phyloP scores from a whole-genome alignment of 2,797 vertebrate species.

The Philypnodon macrostomus region DNA sequence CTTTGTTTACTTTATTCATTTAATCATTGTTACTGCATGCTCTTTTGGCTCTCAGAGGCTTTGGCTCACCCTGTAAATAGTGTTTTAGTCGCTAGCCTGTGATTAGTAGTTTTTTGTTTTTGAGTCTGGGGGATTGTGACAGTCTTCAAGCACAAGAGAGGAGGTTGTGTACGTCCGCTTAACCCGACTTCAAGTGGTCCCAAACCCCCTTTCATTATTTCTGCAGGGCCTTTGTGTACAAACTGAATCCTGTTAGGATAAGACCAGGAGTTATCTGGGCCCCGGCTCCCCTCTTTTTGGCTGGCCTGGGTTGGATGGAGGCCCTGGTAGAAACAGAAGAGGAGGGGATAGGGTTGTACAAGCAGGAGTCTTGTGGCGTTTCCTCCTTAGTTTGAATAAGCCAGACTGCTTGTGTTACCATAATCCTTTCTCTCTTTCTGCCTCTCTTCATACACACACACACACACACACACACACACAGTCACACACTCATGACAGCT shows the following conservation, averaged over 20 bases:
- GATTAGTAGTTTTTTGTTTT: slow-evolving; percentile 72
- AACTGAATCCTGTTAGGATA: slow-evolving; percentile 77
- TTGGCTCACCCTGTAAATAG: slow-evolving; percentile 55
- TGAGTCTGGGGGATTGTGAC: slow-evolving; percentile 55
- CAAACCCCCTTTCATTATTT: slow-evolving; percentile 72
- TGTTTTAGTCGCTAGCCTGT: slow-evolving; percentile 63
- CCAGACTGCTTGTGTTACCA: slow-evolving; percentile 66
- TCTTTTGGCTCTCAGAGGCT: slow-evolving; percentile 45
- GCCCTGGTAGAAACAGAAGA: slow-evolving; percentile 47
- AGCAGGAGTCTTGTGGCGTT: slow-evolving; percentile 63
- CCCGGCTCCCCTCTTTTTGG: slow-evolving; percentile 65
- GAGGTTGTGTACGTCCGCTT: slow-evolving; percentile 68
- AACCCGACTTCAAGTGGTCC: slow-evolving; percentile 69
- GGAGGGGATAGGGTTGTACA: slow-evolving; percentile 36
- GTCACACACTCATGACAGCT: slow-evolving; percentile 58
- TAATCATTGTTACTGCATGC: slow-evolving; percentile 40
- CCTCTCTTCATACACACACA: slow-evolving; percentile 35
- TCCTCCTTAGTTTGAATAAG: slow-evolving; percentile 60
- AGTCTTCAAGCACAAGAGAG: slow-evolving; percentile 57
- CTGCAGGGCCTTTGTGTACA: slow-evolving; percentile 71
- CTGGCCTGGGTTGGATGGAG: slow-evolving; percentile 61
- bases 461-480: slow-evolving; percentile 7
- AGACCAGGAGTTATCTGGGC: slow-evolving; percentile 70
- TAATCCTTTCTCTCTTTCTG: slow-evolving; percentile 68
- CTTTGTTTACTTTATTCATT: slow-evolving; percentile 45